A percentile compares a stretch with the other conserved stretches of the same genome.
phyloP scores from a whole-genome alignment of 2,113 vertebrate genomes.

The Balaeniceps rex region DNA sequence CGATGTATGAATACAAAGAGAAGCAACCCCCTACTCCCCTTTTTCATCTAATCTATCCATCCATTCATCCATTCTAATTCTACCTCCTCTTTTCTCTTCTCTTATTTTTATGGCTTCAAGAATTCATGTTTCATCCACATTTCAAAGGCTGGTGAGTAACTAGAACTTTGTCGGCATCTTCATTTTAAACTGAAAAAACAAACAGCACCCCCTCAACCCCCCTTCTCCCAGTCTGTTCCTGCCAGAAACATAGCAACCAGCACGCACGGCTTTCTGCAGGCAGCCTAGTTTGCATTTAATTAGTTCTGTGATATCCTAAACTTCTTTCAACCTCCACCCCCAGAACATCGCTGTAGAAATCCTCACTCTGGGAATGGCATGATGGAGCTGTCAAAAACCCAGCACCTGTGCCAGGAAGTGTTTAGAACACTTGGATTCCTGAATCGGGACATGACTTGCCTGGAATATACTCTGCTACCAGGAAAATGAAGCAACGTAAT shows the following conservation, averaged over 20 bases:
- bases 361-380: conserved; percentile 41
- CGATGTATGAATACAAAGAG: conserved; percentile 35
- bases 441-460: background rate
- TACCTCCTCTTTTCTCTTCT: background rate
- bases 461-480: background rate
- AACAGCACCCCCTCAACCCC: conserved; percentile 22
- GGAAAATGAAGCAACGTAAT: background rate
- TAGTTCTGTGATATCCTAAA: conserved; percentile 67
- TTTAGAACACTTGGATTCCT: conserved; percentile 6
- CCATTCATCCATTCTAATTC: background rate
- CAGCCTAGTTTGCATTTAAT: conserved; percentile 68
- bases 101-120: background rate
- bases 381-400: conserved; percentile 47
- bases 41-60: background rate
- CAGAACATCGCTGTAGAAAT: conserved; percentile 42
- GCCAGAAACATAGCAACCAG: conserved; percentile 61
- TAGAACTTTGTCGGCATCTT: conserved; percentile 55
- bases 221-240: conserved; percentile 38
- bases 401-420: conserved; percentile 23
- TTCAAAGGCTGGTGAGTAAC: conserved; percentile 62
- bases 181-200: conserved; percentile 53
- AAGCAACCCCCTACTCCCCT: background rate
- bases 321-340: conserved; percentile 52
- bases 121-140: conserved; percentile 47
- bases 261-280: conserved; percentile 53